Base-by-base conservation (phyloP, 2,888 invertebrate genomes). In the Agrotis exclamationis region DNA sequence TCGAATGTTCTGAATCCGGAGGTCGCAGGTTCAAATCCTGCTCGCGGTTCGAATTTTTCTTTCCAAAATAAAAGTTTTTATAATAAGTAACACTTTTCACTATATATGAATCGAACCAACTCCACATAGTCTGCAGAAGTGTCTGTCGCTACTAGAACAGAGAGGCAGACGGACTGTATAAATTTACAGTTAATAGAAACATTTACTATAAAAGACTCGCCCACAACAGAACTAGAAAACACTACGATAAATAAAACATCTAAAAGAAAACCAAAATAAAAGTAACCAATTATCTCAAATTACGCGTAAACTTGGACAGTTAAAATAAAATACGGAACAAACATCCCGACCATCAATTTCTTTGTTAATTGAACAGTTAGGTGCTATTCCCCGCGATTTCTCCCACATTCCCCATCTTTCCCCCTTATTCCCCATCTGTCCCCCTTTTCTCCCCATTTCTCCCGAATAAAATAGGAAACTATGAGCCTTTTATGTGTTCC, bases 351-450 rank as follows among this genome's bases (percentile, higher is more conserved):
- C 85, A 89, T 89, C 84, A 86, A 86, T 89, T 89, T 83, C 69
- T 68, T 71, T 83, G 83, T 86, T 89, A 89, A 90, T 88, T 87
- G 86, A 85, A 86, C 85, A 74, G 83, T 84, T 83, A 84, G 74
- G 76, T 81, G 84, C 74, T 63, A 75, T 74, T 85, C 80, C 68
- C 70, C 67, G 79, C 72, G 67, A 68, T 59, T 39, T 82, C 75
- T 67, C 67, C 65, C 59, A 48, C 20, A 39, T 53, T 66, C 20
- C 28, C 60, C 44, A 33, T 56, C 59, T n/a, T n/a, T 4, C 33
- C 60, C 33, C 44, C 20, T 33, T 7, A 18, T 24, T 16, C 16
- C 13, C 60, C 44, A 33, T 56, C 54, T n/a, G 16, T 2, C 33
- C 60, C 33, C 44, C 20, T 18, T 45, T 59, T 22, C 58, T 48